Evolutionary conservation across 2,113 vertebrate species (phyloP).

Genomic region (Hypanus sabinus): DNA sequence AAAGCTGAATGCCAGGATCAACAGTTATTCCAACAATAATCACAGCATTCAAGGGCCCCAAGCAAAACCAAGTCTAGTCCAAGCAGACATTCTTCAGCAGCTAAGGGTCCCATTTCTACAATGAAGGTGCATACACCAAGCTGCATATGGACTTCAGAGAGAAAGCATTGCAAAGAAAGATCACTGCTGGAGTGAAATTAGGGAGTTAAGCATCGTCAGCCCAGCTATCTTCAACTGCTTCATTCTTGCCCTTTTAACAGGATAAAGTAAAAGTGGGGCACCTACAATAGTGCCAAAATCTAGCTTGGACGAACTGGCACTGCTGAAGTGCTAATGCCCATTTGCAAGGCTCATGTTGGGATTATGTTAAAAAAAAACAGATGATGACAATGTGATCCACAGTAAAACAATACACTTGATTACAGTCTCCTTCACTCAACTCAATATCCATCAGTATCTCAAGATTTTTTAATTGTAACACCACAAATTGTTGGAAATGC

Average conservation of each 20-base stretch:
- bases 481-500: neutral
- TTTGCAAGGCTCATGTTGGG: neutral
- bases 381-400: neutral
- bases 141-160: neutral
- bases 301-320: neutral
- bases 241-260: neutral
- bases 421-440: neutral
- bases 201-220: neutral
- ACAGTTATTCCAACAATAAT: too few relatives aligned
- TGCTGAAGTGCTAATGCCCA: neutral
- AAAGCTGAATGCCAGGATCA: neutral
- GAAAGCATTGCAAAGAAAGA: neutral
- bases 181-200: neutral
- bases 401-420: neutral
- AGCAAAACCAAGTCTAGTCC: neutral
- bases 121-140: neutral
- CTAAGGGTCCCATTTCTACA: neutral
- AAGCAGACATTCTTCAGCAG: neutral
- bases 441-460: neutral
- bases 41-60: too few relatives aligned
- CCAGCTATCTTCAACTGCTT: neutral
- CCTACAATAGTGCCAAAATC: neutral
- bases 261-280: neutral
- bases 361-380: neutral
- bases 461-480: neutral